Percentiles rank a stretch among this genome's conserved stretches.
phyloP scores from a whole-genome alignment of 2,888 invertebrate genomes.

The Yponomeuta evonymella region DNA sequence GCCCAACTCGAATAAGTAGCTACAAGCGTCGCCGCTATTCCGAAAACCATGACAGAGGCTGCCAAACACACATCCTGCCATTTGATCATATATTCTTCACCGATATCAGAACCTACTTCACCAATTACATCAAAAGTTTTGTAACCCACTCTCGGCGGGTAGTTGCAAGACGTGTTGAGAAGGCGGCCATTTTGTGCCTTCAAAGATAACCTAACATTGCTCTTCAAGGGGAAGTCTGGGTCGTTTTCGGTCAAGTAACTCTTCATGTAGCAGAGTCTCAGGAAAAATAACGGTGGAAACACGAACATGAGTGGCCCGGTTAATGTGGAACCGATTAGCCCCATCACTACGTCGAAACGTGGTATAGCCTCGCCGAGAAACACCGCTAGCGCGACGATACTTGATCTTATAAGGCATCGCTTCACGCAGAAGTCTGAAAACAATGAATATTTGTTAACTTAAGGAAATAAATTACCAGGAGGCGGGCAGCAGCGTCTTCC shows the following conservation, averaged over 20 bases:
- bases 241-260: conserved; percentile 13
- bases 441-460: background rate
- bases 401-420: conserved; percentile 82
- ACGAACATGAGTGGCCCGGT: conserved; percentile 90
- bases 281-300: conserved; percentile 88
- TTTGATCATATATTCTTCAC: conserved; percentile 41
- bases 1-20: conserved; percentile 84
- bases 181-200: conserved; percentile 22
- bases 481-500: too few species aligned
- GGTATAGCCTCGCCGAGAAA: conserved; percentile 89
- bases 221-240: conserved; percentile 11
- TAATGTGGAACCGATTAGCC: conserved; percentile 88
- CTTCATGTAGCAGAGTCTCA: conserved; percentile 78
- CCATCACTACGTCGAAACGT: conserved; percentile 90
- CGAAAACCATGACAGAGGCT: conserved; percentile 76
- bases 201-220: conserved; percentile 1
- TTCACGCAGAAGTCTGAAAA: conserved; percentile 84
- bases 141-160: conserved; percentile 47
- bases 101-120: conserved; percentile 30
- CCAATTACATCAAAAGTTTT: conserved; percentile 44
- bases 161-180: conserved; percentile 31
- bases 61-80: conserved; percentile 73
- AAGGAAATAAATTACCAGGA: too few species aligned
- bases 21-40: conserved; percentile 78
- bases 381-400: conserved; percentile 81